Conservation (phyloP, 2,888 invertebrate species). For the Cheilosia vernalis region DNA sequence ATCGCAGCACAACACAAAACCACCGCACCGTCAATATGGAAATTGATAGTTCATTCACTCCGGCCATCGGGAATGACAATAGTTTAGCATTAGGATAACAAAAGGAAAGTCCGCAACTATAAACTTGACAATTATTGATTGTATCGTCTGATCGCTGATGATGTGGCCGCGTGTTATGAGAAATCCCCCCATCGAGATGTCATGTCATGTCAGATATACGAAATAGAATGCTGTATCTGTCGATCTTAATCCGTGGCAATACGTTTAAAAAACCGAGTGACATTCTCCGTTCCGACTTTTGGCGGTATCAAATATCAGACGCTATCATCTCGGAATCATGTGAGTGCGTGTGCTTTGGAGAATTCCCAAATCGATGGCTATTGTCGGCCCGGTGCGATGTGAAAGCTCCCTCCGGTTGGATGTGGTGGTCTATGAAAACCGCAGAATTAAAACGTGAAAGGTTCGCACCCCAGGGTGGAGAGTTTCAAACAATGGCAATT, state of each 20-base stretch:
- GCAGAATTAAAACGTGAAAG: conserved; percentile 66
- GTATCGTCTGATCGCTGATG: conserved; percentile 59
- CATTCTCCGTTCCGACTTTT: conserved; percentile 65
- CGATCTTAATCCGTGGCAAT: conserved; percentile 69
- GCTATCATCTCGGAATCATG: conserved; percentile 64
- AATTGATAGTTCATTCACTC: conserved; percentile 69
- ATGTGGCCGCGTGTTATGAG: conserved; percentile 28
- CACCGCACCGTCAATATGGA: conserved; percentile 40
- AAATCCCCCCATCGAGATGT: conserved; percentile 67
- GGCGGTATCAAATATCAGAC: conserved; percentile 48
- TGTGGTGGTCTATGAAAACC: conserved; percentile 71
- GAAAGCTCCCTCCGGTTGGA: conserved; percentile 50
- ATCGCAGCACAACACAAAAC: conserved; percentile 11
- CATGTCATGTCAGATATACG: conserved; percentile 67
- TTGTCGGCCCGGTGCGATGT: conserved; percentile 52
- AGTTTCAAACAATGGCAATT: conserved; percentile 47
- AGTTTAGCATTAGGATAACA: conserved; percentile 63
- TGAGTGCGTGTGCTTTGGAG: conserved; percentile 37
- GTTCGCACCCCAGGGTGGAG: conserved; percentile 9
- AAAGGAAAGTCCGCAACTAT: conserved; percentile 70
- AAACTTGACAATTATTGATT: conserved; percentile 73
- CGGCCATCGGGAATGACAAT: conserved; percentile 54
- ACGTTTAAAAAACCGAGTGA: conserved; percentile 68
- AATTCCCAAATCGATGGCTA: conserved; percentile 31
- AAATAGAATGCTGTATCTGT: conserved; percentile 62